phyloP scores from a whole-genome alignment of 2,797 vertebrate genomes.

The Hypotaenidia philippensis region DNA sequence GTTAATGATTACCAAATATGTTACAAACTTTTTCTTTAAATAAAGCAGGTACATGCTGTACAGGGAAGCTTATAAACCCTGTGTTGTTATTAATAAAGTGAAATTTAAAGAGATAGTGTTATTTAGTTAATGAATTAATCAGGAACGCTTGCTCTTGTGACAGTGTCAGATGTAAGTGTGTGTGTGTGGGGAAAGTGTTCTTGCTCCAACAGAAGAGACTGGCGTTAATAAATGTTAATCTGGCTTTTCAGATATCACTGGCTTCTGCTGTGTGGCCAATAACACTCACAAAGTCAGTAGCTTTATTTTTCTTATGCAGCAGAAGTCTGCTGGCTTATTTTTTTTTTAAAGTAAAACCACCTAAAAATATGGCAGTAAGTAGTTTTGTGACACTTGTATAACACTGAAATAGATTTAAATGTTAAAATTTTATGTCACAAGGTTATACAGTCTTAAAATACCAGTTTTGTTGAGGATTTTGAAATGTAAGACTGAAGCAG shows the following conservation, averaged over 20 bases:
- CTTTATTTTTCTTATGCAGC: background rate
- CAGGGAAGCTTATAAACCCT: background rate
- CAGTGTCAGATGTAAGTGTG: background rate
- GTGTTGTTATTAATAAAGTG: background rate
- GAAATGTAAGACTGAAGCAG: background rate
- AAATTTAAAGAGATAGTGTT: background rate
- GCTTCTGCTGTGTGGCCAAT: background rate
- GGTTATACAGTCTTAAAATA: background rate
- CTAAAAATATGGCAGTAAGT: background rate
- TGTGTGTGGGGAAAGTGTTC: background rate
- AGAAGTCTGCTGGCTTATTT: background rate
- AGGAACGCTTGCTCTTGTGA: background rate
- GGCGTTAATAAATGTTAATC: background rate
- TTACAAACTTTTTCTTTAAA: background rate
- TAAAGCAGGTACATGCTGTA: background rate
- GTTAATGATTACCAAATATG: background rate
- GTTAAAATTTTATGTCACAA: background rate
- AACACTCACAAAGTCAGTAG: background rate
- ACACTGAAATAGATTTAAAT: fast-evolving
- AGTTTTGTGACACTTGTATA: background rate
- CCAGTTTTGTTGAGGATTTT: background rate
- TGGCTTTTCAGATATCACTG: background rate
- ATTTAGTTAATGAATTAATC: background rate
- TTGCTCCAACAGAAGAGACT: background rate
- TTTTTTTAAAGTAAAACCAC: background rate